Evolutionary conservation across 2,113 vertebrate genomes (phyloP).

Genomic region (Arenaria interpres): DNA sequence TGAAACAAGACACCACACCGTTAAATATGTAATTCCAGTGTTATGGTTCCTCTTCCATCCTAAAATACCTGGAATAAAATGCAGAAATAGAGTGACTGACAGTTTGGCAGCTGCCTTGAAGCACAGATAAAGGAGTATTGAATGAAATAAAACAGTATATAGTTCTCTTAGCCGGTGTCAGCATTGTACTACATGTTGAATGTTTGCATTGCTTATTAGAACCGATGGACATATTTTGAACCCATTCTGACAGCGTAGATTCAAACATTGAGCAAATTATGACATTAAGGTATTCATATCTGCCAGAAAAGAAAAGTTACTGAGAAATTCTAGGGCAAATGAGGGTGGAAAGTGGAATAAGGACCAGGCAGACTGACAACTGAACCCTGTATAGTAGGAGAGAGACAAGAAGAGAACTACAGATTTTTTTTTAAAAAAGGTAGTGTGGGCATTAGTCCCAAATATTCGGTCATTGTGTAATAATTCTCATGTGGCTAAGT

Average conservation of each 20-base stretch:
- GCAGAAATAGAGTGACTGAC: neutral
- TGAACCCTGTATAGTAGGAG: neutral
- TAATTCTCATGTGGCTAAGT: neutral
- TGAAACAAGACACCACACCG: neutral
- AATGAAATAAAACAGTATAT: neutral
- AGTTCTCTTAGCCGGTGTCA: neutral
- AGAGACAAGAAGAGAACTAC: neutral
- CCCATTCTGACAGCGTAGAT: neutral
- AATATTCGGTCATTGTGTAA: neutral
- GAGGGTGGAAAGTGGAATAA: neutral
- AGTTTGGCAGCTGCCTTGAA: neutral
- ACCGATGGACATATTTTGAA: neutral
- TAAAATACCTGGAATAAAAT: constrained; percentile 16
- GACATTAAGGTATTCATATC: neutral
- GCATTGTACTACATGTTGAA: neutral
- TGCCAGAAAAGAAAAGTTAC: neutral
- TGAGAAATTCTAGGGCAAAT: neutral
- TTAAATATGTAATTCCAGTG: neutral
- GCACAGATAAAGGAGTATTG: neutral
- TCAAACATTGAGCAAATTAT: neutral
- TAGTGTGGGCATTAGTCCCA: neutral
- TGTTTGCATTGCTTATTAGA: neutral
- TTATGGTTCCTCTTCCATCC: neutral
- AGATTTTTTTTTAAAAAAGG: neutral
- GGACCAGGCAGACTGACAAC: neutral